Percentiles rank a stretch among this genome's conserved stretches.
Evolutionary conservation across 92 coral and sea anemone species (phyloP).

Genomic region (Virgularia gustaviana): DNA sequence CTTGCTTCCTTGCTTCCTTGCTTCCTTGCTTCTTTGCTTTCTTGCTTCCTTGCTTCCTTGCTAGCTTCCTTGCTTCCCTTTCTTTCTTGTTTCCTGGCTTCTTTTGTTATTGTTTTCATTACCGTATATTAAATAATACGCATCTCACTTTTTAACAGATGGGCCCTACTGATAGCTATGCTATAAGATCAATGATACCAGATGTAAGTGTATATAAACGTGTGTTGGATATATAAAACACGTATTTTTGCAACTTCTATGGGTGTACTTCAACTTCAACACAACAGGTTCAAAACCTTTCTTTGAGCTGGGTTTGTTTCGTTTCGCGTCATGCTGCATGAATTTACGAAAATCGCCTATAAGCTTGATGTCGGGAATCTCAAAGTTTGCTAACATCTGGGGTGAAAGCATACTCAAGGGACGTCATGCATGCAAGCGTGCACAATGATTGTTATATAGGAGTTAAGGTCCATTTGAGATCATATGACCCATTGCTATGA

Average conservation of each 20-base stretch:
- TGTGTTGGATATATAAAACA: too few species aligned
- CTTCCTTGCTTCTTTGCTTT: background rate
- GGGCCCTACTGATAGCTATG: conserved; percentile 48
- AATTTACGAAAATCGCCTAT: too few species aligned
- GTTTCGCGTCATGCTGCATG: too few species aligned
- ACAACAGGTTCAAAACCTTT: too few species aligned
- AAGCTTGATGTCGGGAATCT: too few species aligned
- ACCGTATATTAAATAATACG: background rate
- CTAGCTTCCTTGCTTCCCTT: background rate
- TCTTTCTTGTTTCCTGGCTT: background rate
- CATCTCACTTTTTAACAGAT: conserved; percentile 18
- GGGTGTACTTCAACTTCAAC: too few species aligned
- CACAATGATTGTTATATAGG: background rate
- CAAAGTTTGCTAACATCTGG: too few species aligned
- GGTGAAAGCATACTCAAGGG: too few species aligned
- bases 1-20: background rate
- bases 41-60: background rate
- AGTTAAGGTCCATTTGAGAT: background rate
- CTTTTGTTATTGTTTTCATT: background rate
- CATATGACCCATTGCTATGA: background rate
- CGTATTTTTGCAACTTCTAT: too few species aligned
- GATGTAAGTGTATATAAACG: conserved; percentile 25
- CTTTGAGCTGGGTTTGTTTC: too few species aligned
- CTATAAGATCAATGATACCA: conserved; percentile 31
- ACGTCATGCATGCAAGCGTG: background rate